phyloP scores from a whole-genome alignment of 2,113 vertebrate species.

The Boulengeromyrus knoepffleri region DNA sequence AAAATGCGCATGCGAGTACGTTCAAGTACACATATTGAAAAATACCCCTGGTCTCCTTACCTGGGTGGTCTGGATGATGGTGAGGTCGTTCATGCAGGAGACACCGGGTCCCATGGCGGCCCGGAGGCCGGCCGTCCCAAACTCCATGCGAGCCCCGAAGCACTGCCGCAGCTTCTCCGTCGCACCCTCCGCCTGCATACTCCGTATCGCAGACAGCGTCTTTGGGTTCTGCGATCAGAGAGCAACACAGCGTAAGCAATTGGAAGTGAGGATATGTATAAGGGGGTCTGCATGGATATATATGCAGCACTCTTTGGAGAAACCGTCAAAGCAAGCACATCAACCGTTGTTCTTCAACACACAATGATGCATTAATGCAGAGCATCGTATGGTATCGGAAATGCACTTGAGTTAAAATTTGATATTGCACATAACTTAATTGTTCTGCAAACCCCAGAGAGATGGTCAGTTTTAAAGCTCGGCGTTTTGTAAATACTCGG shows the following conservation, averaged over 20 bases:
- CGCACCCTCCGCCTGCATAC: conserved; percentile 61
- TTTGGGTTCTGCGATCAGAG: conserved; percentile 72
- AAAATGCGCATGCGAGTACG: not conserved
- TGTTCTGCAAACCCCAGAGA: not conserved
- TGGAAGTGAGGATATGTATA: not conserved
- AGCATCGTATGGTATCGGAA: not conserved
- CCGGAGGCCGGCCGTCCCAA: conserved; percentile 89
- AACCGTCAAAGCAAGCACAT: not conserved
- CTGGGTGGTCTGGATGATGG: conserved; percentile 92
- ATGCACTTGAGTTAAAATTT: not conserved
- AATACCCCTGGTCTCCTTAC: conserved; percentile 28
- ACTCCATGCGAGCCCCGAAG: conserved; percentile 87
- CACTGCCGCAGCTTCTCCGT: conserved; percentile 67
- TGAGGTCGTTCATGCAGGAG: conserved; percentile 89
- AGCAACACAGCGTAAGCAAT: not conserved
- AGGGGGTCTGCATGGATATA: not conserved
- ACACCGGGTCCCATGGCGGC: conserved; percentile 86
- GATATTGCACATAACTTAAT: not conserved
- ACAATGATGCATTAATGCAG: not conserved
- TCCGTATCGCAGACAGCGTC: conserved; percentile 66
- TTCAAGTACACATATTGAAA: not conserved
- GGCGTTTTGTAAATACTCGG: not conserved
- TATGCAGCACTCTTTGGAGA: not conserved
- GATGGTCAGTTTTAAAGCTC: not conserved
- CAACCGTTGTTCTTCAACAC: not conserved